Evolutionary conservation across 2,113 vertebrate species (phyloP).

Genomic region (Balaenoptera acutorostrata): DNA sequence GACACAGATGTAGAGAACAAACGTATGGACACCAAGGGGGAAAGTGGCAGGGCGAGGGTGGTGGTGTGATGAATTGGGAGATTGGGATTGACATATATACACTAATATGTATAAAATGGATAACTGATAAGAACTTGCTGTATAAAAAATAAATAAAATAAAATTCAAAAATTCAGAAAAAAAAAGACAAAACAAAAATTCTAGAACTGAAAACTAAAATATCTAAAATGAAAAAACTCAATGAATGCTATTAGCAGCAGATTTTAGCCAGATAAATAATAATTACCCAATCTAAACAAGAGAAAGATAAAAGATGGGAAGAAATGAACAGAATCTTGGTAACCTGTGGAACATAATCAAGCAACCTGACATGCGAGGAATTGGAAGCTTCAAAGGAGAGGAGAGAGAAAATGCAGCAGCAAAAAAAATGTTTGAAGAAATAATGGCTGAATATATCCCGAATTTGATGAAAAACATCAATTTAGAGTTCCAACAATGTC

Average conservation of each 20-base stretch:
- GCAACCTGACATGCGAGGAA: not conserved
- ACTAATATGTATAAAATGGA: too few relatives aligned
- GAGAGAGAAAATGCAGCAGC: not conserved
- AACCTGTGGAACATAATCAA: not conserved
- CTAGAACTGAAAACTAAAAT: not conserved
- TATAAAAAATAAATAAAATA: too few relatives aligned
- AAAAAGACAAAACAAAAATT: not conserved
- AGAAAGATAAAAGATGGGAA: not conserved
- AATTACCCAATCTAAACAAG: not conserved
- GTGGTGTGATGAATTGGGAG: too few relatives aligned
- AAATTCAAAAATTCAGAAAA: too few relatives aligned
- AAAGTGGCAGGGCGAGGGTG: too few relatives aligned
- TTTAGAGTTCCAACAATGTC: not conserved
- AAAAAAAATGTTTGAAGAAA: not conserved
- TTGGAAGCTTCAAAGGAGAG: not conserved
- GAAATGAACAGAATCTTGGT: not conserved
- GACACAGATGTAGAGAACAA: too few relatives aligned
- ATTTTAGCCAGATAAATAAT: not conserved
- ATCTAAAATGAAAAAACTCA: not conserved
- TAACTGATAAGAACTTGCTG: too few relatives aligned
- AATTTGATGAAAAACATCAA: not conserved
- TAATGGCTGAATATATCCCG: not conserved
- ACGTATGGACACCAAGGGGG: too few relatives aligned
- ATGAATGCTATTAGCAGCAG: not conserved
- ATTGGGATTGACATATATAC: too few relatives aligned